These are phyloP conservation scores for Manis pentadactyla DNA, from an alignment of 2,797 vertebrate genomes.

Conservation along the genomic window DNA sequence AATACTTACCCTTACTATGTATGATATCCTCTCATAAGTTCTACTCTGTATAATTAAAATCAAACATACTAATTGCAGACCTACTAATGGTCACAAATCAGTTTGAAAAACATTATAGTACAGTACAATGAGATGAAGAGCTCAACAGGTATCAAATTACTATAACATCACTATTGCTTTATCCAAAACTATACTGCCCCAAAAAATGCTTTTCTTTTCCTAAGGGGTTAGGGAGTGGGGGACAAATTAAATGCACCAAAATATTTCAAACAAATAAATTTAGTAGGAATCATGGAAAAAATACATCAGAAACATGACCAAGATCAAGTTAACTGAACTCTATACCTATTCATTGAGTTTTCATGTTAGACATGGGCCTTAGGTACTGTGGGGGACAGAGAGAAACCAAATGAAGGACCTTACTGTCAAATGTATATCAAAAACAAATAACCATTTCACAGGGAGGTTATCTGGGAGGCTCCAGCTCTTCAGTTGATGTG, in stretches of 20 bases:
- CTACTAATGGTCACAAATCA: constrained; percentile 21
- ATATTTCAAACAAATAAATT: constrained; percentile 61
- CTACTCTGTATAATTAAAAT: constrained; percentile 40
- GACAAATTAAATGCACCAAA: constrained; percentile 45
- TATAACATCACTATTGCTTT: constrained; percentile 32
- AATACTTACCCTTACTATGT: constrained; percentile 73
- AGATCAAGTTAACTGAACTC: constrained; percentile 22
- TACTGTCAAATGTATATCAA: neutral
- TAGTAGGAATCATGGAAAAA: constrained; percentile 6
- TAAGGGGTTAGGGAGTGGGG: neutral
- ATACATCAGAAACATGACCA: constrained; percentile 16
- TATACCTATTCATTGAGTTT: neutral
- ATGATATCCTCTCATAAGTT: neutral
- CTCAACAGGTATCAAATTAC: constrained; percentile 17
- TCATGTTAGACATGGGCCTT: neutral
- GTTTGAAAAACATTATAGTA: constrained; percentile 56
- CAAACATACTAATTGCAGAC: constrained; percentile 42
- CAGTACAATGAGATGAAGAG: neutral
- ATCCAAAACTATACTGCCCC: neutral
- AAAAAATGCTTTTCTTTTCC: constrained; percentile 58
- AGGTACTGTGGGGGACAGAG: neutral
- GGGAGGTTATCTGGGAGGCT: neutral
- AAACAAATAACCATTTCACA: constrained; percentile 34
- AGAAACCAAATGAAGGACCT: neutral
- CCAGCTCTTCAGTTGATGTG: neutral